phyloP scores from a whole-genome alignment of 2,888 invertebrate species.

The Agonopterix heracliana region DNA sequence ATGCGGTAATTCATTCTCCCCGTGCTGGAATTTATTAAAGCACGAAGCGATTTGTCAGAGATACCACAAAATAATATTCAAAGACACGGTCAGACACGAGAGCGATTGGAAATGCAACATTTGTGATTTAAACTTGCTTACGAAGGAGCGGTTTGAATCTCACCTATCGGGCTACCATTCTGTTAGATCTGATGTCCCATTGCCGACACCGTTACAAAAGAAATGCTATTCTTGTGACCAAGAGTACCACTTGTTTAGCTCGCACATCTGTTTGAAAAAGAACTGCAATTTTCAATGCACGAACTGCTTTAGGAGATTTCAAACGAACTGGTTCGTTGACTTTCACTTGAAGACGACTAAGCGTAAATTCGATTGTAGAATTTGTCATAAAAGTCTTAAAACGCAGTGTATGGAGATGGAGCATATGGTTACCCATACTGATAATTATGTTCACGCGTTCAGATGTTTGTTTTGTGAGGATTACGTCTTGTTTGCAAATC shows the following conservation, averaged over 20 bases:
- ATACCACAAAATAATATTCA: slow-evolving; percentile 3
- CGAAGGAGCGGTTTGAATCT: rapidly evolving
- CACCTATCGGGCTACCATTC: slow-evolving; percentile 28
- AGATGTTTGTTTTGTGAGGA: slow-evolving; percentile 30
- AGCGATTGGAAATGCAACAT: slow-evolving; percentile 9
- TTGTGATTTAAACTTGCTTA: slow-evolving; percentile 12
- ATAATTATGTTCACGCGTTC: slow-evolving; percentile 21
- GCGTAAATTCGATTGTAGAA: slow-evolving; percentile 14
- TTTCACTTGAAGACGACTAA: slow-evolving; percentile 14
- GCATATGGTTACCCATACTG: slow-evolving; percentile 33
- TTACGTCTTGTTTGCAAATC: slow-evolving; percentile 15
- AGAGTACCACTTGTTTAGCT: not conserved
- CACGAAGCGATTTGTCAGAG: slow-evolving; percentile 16
- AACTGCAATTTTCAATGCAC: slow-evolving; percentile 11
- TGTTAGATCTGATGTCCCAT: slow-evolving; percentile 34
- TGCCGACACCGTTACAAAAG: not conserved
- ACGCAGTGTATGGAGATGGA: slow-evolving; percentile 26
- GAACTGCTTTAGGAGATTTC: slow-evolving; percentile 27
- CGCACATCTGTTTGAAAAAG: slow-evolving; percentile 24
- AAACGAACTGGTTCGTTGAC: not conserved
- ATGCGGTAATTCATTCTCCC: slow-evolving; percentile 18
- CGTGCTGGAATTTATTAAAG: slow-evolving; percentile 16
- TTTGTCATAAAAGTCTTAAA: slow-evolving; percentile 19
- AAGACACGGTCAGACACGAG: not conserved
- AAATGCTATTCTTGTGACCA: slow-evolving; percentile 14